Base-by-base conservation (phyloP, 2,797 vertebrate genomes). In the Holocentrus rufus region DNA sequence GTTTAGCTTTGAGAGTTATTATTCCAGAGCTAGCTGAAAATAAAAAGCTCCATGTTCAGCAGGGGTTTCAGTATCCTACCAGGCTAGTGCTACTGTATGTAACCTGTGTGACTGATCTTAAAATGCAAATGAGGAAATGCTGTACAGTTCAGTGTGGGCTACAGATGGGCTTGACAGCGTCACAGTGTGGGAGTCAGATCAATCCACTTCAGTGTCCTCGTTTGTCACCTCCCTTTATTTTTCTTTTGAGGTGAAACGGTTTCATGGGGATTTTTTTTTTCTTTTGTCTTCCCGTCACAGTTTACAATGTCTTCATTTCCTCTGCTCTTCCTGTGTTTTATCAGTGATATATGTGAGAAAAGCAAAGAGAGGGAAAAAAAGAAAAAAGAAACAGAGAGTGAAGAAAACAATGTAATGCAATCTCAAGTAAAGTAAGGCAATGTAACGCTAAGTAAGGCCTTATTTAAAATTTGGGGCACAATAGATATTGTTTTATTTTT, bases 81-180 rank as follows among this genome's bases (percentile, higher is more conserved):
- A 71, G 67, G 13, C 74, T 57, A 66, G 59, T 54, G 76, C 66
- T 76, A 5, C 62, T 18, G 42, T 49, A 62, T 13, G 34, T 47
- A 22, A 69, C 47, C 70, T 53, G n/a, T 20, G 70, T 62, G 18
- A 67, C 57, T 63, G n/a, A 62, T 72, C 60, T 14, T 42, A 66
- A 65, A n/a, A n/a, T 63, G 73, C 60, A 82, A 80, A 89, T 70
- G 78, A 90, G 89, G 89, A 91, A 90, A 87, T 76, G 80, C 77
- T 77, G 64, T 25, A 78, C 4, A 56, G 54, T n/a, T 65, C 66
- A 79, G 15, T 1, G 36, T 63, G 17, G 31, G 62, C 53, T 54
- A 57, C 20, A 39, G 2, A 6, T 30, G 10, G 64, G 57, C 58
- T 60, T 66, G 30, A 71, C 52, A 63, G 27, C 2, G 17, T 36